These are phyloP conservation scores for Tolypeutes matacus DNA, from an alignment of 2,797 vertebrate genomes.

Conservation along the genomic window DNA sequence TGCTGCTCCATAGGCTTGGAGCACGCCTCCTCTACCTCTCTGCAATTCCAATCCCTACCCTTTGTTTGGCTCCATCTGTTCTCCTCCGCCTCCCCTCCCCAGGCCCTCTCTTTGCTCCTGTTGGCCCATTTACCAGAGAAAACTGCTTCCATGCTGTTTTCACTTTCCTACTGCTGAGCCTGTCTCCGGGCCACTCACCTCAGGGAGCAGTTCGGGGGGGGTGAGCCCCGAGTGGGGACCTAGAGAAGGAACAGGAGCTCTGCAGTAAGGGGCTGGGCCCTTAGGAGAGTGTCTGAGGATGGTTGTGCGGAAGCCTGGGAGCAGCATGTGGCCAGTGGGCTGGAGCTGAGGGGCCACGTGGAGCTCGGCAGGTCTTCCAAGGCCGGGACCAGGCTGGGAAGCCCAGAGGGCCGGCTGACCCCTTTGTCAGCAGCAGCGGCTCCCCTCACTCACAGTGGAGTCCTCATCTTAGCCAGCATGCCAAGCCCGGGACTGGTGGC, in stretches of 20 bases:
- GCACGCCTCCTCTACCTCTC: not conserved
- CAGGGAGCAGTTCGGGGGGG: not conserved
- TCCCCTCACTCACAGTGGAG: accelerated
- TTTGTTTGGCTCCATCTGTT: not conserved
- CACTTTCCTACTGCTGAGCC: not conserved
- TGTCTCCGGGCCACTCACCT: not conserved
- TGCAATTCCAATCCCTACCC: accelerated
- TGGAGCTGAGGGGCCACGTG: accelerated
- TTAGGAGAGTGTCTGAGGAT: accelerated
- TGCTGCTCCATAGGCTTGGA: not conserved
- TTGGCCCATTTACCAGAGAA: not conserved
- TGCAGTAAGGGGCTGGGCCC: not conserved
- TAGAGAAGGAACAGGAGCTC: too few species aligned
- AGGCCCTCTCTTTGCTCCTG: not conserved
- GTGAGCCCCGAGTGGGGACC: not conserved
- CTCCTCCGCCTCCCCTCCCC: not conserved
- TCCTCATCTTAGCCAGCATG: too few species aligned
- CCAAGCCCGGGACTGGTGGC: too few species aligned
- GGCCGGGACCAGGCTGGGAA: not conserved
- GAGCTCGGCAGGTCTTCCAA: not conserved
- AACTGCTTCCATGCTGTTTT: not conserved
- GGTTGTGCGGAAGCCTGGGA: accelerated
- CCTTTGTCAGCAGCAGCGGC: not conserved
- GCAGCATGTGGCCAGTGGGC: accelerated
- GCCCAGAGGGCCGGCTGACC: accelerated